phyloP scores from a whole-genome alignment of 2,888 invertebrate genomes.

The Stenoptilia bipunctidactyla region DNA sequence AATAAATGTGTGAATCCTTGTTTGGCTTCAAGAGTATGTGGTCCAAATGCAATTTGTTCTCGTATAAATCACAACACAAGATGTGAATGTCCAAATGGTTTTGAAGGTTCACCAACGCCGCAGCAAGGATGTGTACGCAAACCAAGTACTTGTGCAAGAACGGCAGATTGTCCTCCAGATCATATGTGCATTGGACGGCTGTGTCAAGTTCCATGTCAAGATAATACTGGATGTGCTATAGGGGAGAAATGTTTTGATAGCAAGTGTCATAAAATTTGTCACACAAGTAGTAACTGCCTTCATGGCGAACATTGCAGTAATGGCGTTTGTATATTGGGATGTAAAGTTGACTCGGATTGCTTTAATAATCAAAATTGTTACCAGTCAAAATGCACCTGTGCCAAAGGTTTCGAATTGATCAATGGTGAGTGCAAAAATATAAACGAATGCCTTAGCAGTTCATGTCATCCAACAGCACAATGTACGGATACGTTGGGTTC shows the following conservation, averaged over 20 bases:
- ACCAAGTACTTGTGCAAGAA: slow-evolving; percentile 76
- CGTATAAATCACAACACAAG: slow-evolving; percentile 80
- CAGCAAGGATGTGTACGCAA: slow-evolving; percentile 91
- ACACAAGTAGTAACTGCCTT: slow-evolving; percentile 89
- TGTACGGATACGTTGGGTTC: slow-evolving; percentile 87
- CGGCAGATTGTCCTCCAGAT: slow-evolving; percentile 80
- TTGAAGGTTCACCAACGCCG: slow-evolving; percentile 88
- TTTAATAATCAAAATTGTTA: slow-evolving; percentile 82
- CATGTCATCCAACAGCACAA: slow-evolving; percentile 84
- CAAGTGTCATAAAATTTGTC: slow-evolving; percentile 88
- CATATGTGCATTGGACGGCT: slow-evolving; percentile 83
- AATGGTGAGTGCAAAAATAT: slow-evolving; percentile 84
- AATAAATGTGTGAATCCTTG: slow-evolving; percentile 90
- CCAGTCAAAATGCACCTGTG: slow-evolving; percentile 81
- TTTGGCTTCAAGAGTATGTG: slow-evolving; percentile 79
- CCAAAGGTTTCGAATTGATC: slow-evolving; percentile 79
- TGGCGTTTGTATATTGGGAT: slow-evolving; percentile 87
- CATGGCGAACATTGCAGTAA: slow-evolving; percentile 89
- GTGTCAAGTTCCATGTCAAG: slow-evolving; percentile 84
- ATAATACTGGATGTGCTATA: slow-evolving; percentile 80
- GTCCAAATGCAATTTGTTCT: slow-evolving; percentile 86
- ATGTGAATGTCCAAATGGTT: slow-evolving; percentile 87
- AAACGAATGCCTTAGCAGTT: slow-evolving; percentile 83
- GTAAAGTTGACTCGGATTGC: slow-evolving; percentile 85
- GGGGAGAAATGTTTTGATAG: slow-evolving; percentile 87